These are phyloP conservation scores for Camponotus floridanus DNA, from an alignment of 1,140 invertebrate species.

Conservation along the genomic window DNA sequence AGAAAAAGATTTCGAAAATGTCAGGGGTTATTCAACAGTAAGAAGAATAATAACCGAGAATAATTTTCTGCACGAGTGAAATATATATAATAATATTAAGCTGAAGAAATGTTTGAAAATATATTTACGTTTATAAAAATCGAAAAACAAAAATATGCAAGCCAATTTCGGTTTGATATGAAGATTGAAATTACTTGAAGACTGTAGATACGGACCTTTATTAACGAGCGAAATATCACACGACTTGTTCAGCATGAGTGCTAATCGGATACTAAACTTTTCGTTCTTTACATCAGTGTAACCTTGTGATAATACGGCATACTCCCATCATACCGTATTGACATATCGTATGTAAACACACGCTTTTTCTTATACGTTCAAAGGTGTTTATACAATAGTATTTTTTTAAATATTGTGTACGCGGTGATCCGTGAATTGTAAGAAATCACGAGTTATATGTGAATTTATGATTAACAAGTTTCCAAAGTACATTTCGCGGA, in stretches of 20 bases:
- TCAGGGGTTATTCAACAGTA: background rate
- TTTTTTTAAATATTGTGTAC: background rate
- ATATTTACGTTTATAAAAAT: constrained; percentile 5
- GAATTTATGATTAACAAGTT: background rate
- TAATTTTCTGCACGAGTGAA: background rate
- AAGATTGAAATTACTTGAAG: no score
- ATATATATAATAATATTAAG: constrained; percentile 19
- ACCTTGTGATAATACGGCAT: no score
- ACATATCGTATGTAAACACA: no score
- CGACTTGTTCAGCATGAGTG: no score
- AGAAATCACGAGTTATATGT: background rate
- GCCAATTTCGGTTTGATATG: no score
- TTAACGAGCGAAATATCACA: no score
- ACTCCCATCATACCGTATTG: no score
- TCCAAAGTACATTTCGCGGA: background rate
- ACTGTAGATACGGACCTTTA: no score
- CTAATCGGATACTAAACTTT: no score
- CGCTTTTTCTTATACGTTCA: no score
- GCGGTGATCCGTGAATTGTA: background rate
- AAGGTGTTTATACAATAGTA: constrained; percentile 6
- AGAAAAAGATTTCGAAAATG: background rate
- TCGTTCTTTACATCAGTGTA: no score
- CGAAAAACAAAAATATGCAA: background rate
- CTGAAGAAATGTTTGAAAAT: background rate
- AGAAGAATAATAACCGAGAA: background rate